Base-by-base conservation (phyloP, 2,888 invertebrate species). In the Helicoverpa assulta region DNA sequence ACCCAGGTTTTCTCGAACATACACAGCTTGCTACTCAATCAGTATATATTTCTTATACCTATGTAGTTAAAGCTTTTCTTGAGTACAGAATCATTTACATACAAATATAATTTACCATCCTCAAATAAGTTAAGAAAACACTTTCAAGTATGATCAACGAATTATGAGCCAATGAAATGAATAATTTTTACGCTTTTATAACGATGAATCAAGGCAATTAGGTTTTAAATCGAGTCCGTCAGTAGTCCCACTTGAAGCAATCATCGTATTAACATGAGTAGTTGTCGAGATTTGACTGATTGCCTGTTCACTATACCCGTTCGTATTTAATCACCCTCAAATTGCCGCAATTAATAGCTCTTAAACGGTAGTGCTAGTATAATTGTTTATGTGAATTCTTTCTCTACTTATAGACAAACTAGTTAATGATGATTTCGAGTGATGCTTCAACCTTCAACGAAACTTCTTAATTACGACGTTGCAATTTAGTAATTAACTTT, bases 261-360 rank as follows among this genome's bases (percentile, higher is more conserved):
- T 90, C 86, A 89, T 88, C 86, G 74, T 88, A 90, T 89, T 89
- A 89, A 90, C 87, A 88, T 86, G 88, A 87, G 85, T 88, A 86
- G 86, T 86, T 87, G 85, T 88, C 87, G 86, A 85, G 85, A 88
- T 89, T 90, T 92, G 92, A 91, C 87, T 90, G 90, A 91, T 91
- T 89, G 87, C 86, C 85, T 84, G 88, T 86, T 88, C 88, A 89
- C 85, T 85, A 88, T 85, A 86, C 85, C 84, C 87, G 84, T 85
- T 88, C 84, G 82, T 88, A 88, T 90, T 90, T 90, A 88, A 91
- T 90, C 87, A 88, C 84, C 85, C 86, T 86, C 86, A 85, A 90
- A 91, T 89, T 88, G 88, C 89, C 78, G 88, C 87, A 88, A 92
- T 91, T 91, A 88, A 86, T 86, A 71, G 82, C 86, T 82, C 78